Conservation (phyloP, 2,888 invertebrate species). For the Amblyjoppa proteus region DNA sequence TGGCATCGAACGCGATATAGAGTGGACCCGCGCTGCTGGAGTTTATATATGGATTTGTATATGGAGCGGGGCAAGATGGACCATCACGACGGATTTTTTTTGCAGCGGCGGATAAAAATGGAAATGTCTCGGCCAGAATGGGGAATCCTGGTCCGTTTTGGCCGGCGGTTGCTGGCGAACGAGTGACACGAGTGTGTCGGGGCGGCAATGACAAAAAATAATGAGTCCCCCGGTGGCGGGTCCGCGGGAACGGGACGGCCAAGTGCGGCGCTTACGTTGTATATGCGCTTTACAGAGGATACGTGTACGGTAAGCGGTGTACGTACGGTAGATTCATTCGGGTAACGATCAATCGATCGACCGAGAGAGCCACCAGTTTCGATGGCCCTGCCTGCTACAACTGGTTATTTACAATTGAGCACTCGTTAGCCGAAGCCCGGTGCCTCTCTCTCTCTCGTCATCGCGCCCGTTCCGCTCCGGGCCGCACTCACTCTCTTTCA, state of each 20-base stretch:
- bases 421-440: constrained; percentile 76
- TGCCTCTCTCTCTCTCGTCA: constrained; percentile 58
- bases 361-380: constrained; percentile 66
- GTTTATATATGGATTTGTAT: constrained; percentile 1
- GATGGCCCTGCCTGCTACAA: constrained; percentile 72
- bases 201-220: constrained; percentile 50
- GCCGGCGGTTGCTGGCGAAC: not conserved
- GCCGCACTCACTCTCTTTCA: constrained; percentile 29
- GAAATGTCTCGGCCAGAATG: not conserved
- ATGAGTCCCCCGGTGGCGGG: constrained; percentile 57
- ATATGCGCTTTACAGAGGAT: not conserved
- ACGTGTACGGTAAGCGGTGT: not conserved
- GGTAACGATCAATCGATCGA: constrained; percentile 73
- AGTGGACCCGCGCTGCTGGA: not conserved
- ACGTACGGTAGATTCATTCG: constrained; percentile 37
- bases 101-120: not conserved
- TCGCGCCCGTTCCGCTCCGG: constrained; percentile 41
- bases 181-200: constrained; percentile 36
- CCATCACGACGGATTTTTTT: not conserved
- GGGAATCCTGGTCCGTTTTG: not conserved
- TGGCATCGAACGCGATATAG: constrained; percentile 26
- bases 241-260: constrained; percentile 20
- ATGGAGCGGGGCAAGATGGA: not conserved
- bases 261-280: constrained; percentile 33
- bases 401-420: constrained; percentile 79